phyloP scores from a whole-genome alignment of 2,797 vertebrate species.

The Ibycter americanus region DNA sequence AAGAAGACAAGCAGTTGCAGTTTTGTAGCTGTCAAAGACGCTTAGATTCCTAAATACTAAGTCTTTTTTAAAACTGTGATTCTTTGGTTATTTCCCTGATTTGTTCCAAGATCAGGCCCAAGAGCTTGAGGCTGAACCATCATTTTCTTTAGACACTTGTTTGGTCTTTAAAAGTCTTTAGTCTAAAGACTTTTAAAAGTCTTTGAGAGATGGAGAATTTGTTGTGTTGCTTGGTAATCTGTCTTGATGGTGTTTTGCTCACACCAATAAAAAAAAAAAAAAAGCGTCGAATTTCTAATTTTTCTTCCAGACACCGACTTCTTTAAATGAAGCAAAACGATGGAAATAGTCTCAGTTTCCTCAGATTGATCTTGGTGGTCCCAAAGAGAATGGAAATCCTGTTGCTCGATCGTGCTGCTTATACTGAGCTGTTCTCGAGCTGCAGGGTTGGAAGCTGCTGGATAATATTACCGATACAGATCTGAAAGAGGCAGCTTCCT shows the following conservation, averaged over 20 bases:
- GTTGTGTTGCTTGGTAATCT: background rate
- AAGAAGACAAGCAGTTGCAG: background rate
- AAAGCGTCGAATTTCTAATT: background rate
- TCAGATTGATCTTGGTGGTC: background rate
- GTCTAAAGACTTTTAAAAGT: background rate
- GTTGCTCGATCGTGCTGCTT: background rate
- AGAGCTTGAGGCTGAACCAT: background rate
- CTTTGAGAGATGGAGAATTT: background rate
- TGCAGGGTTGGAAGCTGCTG: background rate
- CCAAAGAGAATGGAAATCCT: background rate
- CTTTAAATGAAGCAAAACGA: background rate
- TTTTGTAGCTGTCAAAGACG: background rate
- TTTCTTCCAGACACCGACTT: background rate
- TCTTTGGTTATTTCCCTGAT: background rate
- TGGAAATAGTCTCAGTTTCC: background rate
- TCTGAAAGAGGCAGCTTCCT: background rate
- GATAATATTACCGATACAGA: background rate
- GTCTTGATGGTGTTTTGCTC: background rate
- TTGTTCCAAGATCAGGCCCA: background rate
- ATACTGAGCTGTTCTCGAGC: background rate
- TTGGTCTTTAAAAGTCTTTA: background rate
- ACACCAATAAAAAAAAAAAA: background rate
- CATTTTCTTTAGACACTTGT: background rate
- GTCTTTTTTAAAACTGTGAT: background rate
- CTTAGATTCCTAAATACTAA: background rate